Evolutionary conservation across 2,113 vertebrate genomes (phyloP).

Genomic region (Alosa alosa): DNA sequence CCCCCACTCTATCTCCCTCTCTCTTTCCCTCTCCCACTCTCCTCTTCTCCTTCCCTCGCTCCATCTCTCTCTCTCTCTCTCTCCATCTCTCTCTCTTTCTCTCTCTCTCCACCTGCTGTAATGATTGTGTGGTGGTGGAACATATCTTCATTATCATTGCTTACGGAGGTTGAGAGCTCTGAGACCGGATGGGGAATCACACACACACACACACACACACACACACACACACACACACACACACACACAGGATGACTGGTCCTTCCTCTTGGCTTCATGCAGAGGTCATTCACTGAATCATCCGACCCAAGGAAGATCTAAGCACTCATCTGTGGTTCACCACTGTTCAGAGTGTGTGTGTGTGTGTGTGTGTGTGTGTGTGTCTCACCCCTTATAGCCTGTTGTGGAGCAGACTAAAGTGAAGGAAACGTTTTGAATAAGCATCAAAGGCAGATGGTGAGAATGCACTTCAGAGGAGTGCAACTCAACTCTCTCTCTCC

Average conservation of each 20-base stretch:
- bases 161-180: background rate
- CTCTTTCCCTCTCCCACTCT: slow-evolving; percentile 7
- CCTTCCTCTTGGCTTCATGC: slow-evolving; percentile 10
- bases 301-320: slow-evolving; percentile 31
- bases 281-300: background rate
- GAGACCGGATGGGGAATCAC: background rate
- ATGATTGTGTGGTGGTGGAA: background rate
- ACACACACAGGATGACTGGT: slow-evolving; percentile 23
- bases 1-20: background rate
- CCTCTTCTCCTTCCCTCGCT: background rate
- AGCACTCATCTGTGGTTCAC: slow-evolving; percentile 38
- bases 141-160: slow-evolving; percentile 1
- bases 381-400: background rate
- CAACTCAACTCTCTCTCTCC: background rate
- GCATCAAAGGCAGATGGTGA: slow-evolving; percentile 29
- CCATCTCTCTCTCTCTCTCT: background rate
- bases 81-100: background rate
- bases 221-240: slow-evolving; percentile 1
- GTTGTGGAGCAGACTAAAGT: slow-evolving; percentile 37
- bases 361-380: slow-evolving; percentile 1
- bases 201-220: slow-evolving; percentile 9
- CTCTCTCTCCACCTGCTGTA: background rate
- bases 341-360: slow-evolving; percentile 20
- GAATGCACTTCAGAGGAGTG: slow-evolving; percentile 36
- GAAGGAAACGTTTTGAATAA: slow-evolving; percentile 39